A percentile compares a stretch with the other conserved stretches of the same genome.
These are phyloP conservation scores for Drosophila peninsularis DNA, from an alignment of 2,888 invertebrate species.

Conservation along the genomic window DNA sequence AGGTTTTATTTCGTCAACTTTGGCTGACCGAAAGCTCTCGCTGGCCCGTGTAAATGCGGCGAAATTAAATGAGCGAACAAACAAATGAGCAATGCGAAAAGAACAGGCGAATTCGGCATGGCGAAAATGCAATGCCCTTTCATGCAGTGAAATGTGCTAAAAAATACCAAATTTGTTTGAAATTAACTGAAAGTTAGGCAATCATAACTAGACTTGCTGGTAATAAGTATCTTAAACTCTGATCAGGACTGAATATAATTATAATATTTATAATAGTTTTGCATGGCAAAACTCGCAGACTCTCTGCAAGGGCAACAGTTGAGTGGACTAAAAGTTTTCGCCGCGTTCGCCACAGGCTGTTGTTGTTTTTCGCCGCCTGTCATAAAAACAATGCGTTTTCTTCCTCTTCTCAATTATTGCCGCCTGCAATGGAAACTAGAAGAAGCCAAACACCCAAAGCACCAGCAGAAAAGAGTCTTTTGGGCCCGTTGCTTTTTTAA, in stretches of 20 bases:
- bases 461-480: constrained; percentile 29
- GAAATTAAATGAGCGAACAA: constrained; percentile 42
- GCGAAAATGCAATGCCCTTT: constrained; percentile 12
- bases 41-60: constrained; percentile 21
- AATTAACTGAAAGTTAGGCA: neutral
- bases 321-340: neutral
- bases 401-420: constrained; percentile 64
- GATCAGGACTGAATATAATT: too few relatives aligned
- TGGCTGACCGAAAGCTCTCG: constrained; percentile 23
- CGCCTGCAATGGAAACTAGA: constrained; percentile 69
- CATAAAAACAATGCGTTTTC: constrained; percentile 67
- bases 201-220: too few relatives aligned
- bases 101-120: constrained; percentile 2
- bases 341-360: neutral
- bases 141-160: neutral
- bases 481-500: constrained; percentile 54
- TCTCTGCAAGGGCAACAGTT: neutral
- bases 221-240: too few relatives aligned
- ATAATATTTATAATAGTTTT: too few relatives aligned
- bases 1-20: constrained; percentile 1
- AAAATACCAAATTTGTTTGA: neutral
- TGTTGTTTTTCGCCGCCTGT: constrained; percentile 9
- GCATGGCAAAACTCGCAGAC: neutral
- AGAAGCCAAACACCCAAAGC: constrained; percentile 26
- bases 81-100: constrained; percentile 27